These are phyloP conservation scores for Chloropsis cyanopogon DNA, from an alignment of 2,113 vertebrate species.

Conservation along the genomic window DNA sequence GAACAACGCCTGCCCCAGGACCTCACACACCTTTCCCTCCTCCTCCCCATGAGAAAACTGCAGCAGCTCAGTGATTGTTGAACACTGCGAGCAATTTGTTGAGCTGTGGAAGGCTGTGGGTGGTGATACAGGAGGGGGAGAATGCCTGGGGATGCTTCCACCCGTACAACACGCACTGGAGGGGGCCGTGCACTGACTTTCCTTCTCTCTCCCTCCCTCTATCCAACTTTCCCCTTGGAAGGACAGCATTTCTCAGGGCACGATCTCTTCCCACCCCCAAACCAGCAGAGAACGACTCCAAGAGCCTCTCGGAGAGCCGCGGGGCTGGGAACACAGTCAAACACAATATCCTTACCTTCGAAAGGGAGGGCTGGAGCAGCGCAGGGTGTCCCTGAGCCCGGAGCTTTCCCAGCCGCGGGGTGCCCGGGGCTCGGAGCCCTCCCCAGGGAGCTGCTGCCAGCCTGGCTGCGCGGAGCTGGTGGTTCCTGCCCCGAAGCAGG, in stretches of 20 bases:
- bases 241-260: not conserved
- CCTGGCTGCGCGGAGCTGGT: rapidly evolving
- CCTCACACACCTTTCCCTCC: not conserved
- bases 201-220: not conserved
- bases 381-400: rapidly evolving
- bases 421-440: not conserved
- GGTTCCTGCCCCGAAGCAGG: rapidly evolving
- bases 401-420: not conserved
- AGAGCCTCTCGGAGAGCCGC: not conserved
- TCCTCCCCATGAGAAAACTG: not conserved
- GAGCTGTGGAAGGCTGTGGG: not conserved
- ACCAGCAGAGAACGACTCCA: not conserved
- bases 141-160: not conserved
- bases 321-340: not conserved
- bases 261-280: not conserved
- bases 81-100: rapidly evolving
- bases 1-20: not conserved
- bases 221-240: not conserved
- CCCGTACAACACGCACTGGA: rapidly evolving
- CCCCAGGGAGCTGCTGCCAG: not conserved
- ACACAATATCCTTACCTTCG: rapidly evolving
- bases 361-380: rapidly evolving
- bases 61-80: rapidly evolving
- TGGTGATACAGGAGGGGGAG: not conserved
- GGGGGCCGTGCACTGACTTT: not conserved